Percentiles rank a stretch among this genome's conserved stretches.
Conservation (phyloP, 2,888 invertebrate genomes). For the Trichogramma dendrolimi region DNA sequence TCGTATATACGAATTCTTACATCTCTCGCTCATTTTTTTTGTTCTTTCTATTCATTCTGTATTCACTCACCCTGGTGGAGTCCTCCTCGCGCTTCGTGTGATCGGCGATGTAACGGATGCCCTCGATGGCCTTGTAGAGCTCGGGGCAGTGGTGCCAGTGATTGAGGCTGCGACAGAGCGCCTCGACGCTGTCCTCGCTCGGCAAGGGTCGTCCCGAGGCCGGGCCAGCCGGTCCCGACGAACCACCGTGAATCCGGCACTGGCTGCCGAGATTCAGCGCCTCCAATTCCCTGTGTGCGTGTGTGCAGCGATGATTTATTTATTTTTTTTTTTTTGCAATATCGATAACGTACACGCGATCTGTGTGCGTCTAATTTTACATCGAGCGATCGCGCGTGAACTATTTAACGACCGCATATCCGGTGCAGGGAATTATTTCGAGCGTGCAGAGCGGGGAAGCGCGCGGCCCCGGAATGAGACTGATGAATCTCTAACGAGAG, state of each 20-base stretch:
- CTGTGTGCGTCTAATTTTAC: background rate
- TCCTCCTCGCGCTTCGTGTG: slow-evolving; percentile 89
- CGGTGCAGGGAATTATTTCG: too few species aligned
- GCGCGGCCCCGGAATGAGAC: too few species aligned
- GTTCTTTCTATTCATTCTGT: too few species aligned
- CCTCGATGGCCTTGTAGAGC: slow-evolving; percentile 87
- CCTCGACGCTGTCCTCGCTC: slow-evolving; percentile 55
- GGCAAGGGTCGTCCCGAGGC: slow-evolving; percentile 52
- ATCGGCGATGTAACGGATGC: slow-evolving; percentile 87
- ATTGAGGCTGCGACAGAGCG: slow-evolving; percentile 62
- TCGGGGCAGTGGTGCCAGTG: slow-evolving; percentile 89
- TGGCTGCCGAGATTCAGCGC: slow-evolving; percentile 56
- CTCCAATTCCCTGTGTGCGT: slow-evolving; percentile 55
- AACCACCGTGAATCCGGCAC: slow-evolving; percentile 58
- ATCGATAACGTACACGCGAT: too few species aligned
- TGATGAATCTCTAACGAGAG: too few species aligned
- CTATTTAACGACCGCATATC: too few species aligned
- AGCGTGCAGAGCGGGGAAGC: too few species aligned
- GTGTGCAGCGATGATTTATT: background rate
- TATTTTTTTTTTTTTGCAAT: too few species aligned
- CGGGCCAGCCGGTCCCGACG: slow-evolving; percentile 47
- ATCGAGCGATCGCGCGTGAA: background rate
- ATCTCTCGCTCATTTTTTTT: too few species aligned
- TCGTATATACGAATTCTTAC: too few species aligned
- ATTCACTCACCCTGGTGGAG: slow-evolving; percentile 69